Conservation (phyloP, 2,888 invertebrate genomes). For the Aphodius granarius region DNA sequence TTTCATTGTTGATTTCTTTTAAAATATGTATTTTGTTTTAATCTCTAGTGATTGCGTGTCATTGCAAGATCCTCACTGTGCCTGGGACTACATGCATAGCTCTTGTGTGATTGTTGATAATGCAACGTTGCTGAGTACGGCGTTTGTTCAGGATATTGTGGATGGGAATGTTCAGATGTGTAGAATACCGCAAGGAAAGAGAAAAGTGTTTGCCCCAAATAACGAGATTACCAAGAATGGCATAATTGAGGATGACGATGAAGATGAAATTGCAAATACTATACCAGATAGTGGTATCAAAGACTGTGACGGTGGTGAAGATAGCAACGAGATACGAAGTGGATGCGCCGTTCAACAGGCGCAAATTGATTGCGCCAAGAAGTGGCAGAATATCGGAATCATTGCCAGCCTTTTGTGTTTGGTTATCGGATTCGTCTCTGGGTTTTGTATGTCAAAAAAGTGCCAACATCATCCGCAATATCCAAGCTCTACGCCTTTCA, state of each 20-base stretch:
- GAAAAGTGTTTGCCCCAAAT: conserved; percentile 29
- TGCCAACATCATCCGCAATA: conserved; percentile 71
- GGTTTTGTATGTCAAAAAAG: conserved; percentile 79
- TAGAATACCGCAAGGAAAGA: conserved; percentile 45
- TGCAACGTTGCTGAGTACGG: conserved; percentile 44
- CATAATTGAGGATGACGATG: conserved; percentile 30
- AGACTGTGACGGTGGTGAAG: conserved; percentile 46
- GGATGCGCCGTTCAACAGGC: conserved; percentile 54
- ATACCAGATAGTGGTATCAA: conserved; percentile 30
- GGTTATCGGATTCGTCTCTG: conserved; percentile 81
- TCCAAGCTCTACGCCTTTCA: conserved; percentile 68
- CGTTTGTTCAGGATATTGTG: conserved; percentile 70
- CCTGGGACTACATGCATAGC: conserved; percentile 77
- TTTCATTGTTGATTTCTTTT: too few relatives aligned
- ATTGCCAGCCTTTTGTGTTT: conserved; percentile 79
- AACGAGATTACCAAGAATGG: conserved; percentile 18
- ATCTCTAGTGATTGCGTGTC: conserved; percentile 76
- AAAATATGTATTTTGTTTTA: conserved; percentile 16
- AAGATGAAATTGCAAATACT: conserved; percentile 30
- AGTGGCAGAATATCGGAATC: conserved; percentile 77
- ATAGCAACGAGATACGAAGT: conserved; percentile 35
- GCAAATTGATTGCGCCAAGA: conserved; percentile 70
- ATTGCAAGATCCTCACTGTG: conserved; percentile 96
- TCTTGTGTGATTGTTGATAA: conserved; percentile 60
- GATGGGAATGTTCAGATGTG: conserved; percentile 67